Evolutionary conservation across 2,797 vertebrate genomes (phyloP).

Genomic region (Anguilla pacifica): DNA sequence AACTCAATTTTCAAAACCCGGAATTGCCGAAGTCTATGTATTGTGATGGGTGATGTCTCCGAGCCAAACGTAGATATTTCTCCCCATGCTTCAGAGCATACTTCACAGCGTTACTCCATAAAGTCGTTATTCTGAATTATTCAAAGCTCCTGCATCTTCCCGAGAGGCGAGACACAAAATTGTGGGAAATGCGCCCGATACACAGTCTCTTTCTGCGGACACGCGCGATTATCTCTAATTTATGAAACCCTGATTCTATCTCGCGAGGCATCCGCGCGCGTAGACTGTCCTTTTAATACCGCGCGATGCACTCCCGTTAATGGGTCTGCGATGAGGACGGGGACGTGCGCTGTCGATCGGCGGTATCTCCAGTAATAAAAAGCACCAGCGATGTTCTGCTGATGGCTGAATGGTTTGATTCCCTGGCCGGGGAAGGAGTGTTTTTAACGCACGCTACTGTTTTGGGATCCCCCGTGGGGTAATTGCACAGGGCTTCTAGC

Average conservation of each 20-base stretch:
- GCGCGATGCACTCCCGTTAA: neutral
- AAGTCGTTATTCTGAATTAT: constrained; percentile 6
- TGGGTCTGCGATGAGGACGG: neutral
- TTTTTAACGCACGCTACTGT: neutral
- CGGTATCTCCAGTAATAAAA: constrained; percentile 5
- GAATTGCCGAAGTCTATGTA: too few species aligned
- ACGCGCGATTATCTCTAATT: neutral
- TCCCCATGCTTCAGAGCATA: neutral
- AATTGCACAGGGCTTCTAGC: neutral
- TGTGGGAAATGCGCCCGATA: neutral
- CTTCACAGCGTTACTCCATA: neutral
- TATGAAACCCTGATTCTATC: neutral
- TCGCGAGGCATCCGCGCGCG: neutral
- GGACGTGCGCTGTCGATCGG: neutral
- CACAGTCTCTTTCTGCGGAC: neutral
- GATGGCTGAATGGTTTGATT: constrained; percentile 10
- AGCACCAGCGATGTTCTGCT: neutral
- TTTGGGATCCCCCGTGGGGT: neutral
- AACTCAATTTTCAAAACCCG: too few species aligned
- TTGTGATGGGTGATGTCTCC: neutral
- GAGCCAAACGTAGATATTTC: neutral
- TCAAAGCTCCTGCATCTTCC: constrained; percentile 7
- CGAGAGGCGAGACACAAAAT: neutral
- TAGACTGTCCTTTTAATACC: neutral
- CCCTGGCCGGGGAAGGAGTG: neutral